A percentile compares a stretch with the other conserved stretches of the same genome.
Conservation (phyloP, 2,888 invertebrate species). For the Perithous albicinctus region DNA sequence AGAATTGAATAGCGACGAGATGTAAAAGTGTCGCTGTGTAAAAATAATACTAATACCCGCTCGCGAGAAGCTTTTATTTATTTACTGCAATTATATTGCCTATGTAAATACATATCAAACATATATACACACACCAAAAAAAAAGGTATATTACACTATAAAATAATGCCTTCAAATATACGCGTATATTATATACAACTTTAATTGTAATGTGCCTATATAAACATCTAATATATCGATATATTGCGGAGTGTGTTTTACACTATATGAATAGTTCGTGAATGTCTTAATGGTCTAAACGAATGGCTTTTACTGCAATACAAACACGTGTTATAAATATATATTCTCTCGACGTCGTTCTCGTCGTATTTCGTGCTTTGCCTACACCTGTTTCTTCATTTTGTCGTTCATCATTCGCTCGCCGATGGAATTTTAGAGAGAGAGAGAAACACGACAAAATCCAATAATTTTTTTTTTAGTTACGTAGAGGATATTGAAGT, state of each 20-base stretch:
- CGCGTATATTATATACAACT: slow-evolving; percentile 2
- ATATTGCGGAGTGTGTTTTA: slow-evolving; percentile 4
- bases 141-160: neutral
- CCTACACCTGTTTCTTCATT: slow-evolving; percentile 9
- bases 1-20: slow-evolving; percentile 43
- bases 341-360: slow-evolving; percentile 7
- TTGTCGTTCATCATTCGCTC: slow-evolving; percentile 4
- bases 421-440: neutral
- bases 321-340: slow-evolving; percentile 38
- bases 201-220: slow-evolving; percentile 24
- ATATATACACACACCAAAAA: neutral
- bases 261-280: slow-evolving; percentile 17
- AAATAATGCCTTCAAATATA: neutral
- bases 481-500: no score
- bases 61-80: slow-evolving; percentile 35
- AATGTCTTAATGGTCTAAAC: slow-evolving; percentile 13
- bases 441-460: neutral
- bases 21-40: slow-evolving; percentile 20
- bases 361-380: slow-evolving; percentile 12
- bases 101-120: slow-evolving; percentile 29
- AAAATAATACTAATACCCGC: slow-evolving; percentile 34
- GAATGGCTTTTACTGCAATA: slow-evolving; percentile 36
- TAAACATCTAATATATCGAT: slow-evolving; percentile 24
- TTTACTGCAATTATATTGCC: slow-evolving; percentile 32
- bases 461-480: neutral